These are phyloP conservation scores for Petrocephalus schoutedeni DNA, from an alignment of 2,797 vertebrate genomes.

Conservation along the genomic window DNA sequence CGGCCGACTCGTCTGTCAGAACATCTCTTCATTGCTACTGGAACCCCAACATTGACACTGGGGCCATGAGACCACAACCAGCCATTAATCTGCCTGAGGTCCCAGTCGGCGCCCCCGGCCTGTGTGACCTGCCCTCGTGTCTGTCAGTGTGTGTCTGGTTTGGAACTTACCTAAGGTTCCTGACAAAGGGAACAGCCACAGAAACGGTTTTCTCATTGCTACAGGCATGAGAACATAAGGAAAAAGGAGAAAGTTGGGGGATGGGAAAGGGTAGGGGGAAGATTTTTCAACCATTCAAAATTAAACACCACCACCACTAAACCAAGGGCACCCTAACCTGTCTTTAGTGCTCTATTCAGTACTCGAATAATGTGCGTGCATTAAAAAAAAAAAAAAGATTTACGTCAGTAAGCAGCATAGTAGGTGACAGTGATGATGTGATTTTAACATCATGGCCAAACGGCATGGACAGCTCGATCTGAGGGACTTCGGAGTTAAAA, in stretches of 20 bases:
- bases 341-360: neutral
- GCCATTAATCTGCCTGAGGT: neutral
- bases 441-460: too few species aligned
- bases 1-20: neutral
- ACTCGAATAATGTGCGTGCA: too few species aligned
- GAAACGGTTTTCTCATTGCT: neutral
- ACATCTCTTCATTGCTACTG: neutral
- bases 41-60: neutral
- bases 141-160: neutral
- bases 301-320: neutral
- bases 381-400: too few species aligned
- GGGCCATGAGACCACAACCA: neutral
- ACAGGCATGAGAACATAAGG: neutral
- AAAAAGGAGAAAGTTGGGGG: neutral
- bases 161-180: neutral
- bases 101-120: neutral
- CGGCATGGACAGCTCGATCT: too few species aligned
- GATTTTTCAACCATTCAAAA: neutral
- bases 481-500: too few species aligned
- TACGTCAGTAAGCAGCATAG: too few species aligned
- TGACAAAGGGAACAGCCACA: neutral
- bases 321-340: neutral
- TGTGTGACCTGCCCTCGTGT: neutral
- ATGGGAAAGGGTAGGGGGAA: conserved; percentile 16
- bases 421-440: too few species aligned